Evolutionary conservation across 2,888 invertebrate genomes (phyloP), one percentile per base, ranked within the genome.

Genomic region (Euclidia mi): DNA sequence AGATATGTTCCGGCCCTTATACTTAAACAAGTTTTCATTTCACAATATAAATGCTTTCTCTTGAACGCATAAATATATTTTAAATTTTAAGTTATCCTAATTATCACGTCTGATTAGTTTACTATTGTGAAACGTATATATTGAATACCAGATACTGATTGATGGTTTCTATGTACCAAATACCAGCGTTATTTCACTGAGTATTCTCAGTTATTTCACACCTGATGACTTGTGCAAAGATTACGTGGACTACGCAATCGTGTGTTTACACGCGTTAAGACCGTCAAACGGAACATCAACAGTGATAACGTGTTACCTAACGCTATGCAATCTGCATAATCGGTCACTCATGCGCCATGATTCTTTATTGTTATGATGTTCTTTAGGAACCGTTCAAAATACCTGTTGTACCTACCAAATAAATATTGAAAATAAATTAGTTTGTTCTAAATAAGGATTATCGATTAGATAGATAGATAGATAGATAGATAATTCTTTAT

Each of bases 311-410:
- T 38, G 60, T 74, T 77, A 74, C 73, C 65, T 79, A 76, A 81
- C 66, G 47, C 55, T 64, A 28, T 46, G 64, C 59, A 62, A 72
- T 76, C 70, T 78, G 61, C 70, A 68, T 78, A 76, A 78, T 78
- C 77, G 77, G 78, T 74, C 78, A 74, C 25, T 68, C 72, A 63
- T 76, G 64, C 61, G 40, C 32, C 7, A 59, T 68, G 70, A 75
- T 48, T 76, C 76, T 65, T 62, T 45, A 50, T 41, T 57, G 53
- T 63, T 58, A 56, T 56, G 50, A 52, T 55, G n/a, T n/a, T 57
- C 40, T 37, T 40, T 55, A 52, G 1, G 52, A 25, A 44, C 31
- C 40, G 35, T 38, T 14, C 15, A 10, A 12, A 40, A 17, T n/a
- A 35, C 3, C 9, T 25, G 4, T 20, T 4, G 4, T 20, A 6